Evolutionary conservation across 2,888 invertebrate genomes (phyloP).

Genomic region (Auanema freiburgensis): DNA sequence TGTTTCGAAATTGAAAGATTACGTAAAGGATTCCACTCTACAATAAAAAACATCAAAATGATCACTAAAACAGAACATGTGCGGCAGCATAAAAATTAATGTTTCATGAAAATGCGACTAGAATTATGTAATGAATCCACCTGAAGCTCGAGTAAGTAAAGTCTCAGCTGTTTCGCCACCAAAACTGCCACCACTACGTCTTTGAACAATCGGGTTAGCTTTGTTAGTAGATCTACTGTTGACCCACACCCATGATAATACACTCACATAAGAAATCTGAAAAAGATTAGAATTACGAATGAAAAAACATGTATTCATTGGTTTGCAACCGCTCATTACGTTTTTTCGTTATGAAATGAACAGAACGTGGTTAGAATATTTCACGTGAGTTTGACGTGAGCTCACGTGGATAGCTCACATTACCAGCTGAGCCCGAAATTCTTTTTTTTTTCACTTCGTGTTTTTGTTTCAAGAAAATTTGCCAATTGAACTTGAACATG

Average conservation of each 20-base stretch:
- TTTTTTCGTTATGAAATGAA: no score
- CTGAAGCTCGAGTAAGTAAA: conserved; percentile 39
- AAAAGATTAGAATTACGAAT: no score
- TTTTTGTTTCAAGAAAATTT: no score
- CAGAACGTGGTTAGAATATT: neutral
- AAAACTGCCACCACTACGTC: conserved; percentile 12
- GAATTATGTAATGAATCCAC: neutral
- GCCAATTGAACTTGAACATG: no score
- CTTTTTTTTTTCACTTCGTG: no score
- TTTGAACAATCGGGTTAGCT: conserved; percentile 17
- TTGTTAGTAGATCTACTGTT: conserved; percentile 55
- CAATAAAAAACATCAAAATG: neutral
- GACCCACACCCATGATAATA: conserved; percentile 61
- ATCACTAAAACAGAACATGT: no score
- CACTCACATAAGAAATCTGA: conserved; percentile 56
- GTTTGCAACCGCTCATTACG: no score
- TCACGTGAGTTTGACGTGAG: neutral
- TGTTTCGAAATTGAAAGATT: conserved; percentile 26
- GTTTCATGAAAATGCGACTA: no score
- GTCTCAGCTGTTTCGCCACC: conserved; percentile 56
- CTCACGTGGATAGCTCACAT: neutral
- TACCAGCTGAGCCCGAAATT: no score
- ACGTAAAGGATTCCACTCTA: conserved; percentile 49
- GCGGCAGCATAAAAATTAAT: no score
- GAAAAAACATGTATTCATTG: no score